Evolutionary conservation across 2,888 invertebrate genomes (phyloP), one percentile per base, ranked within the genome.

Genomic region (Campaea margaritaria): DNA sequence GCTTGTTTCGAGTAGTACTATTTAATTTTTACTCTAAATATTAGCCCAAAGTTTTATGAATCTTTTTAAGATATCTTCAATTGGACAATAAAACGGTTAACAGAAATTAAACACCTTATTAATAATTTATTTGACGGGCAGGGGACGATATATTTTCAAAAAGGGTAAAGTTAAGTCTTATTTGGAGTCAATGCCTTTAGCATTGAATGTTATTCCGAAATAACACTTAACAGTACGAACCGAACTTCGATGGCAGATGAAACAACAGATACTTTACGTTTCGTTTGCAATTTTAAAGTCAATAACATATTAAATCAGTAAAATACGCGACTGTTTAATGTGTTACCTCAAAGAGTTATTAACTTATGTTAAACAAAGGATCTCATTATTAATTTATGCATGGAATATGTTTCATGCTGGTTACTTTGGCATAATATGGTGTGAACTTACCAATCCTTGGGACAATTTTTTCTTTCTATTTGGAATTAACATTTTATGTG

Each of bases 131-230:
- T 14, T 46, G 5, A 10, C 2, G 31, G 31, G 31, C 7, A 8
- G 0, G 31, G 27, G 31, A 9, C 43, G 10, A 15, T 31, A 4
- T 0, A 27, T 55, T 55, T 55, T 57, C 50, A 39, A 50, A 51
- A 58, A 46, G 14, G 46, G 31, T 51, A 41, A 56, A 39, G 39
- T n/a, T 21, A 56, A 56, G 46, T 51, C 46, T 47, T 42, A 15
- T 52, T 47, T 45, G 41, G 44, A 59, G 63, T 63, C 63, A 63
- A 41, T 55, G 67, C 14, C 46, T 49, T 48, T 39, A 43, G 31
- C 16, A 36, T 15, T 36, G 27, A 55, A 49, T 51, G 51, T 28
- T 56, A 49, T 58, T 47, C 41, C 43, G 38, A 47, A 62, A 58
- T 49, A 63, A 31, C 31, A 31, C 31, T 31, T 31, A 31, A 31